Base-by-base conservation (phyloP, 2,888 invertebrate genomes). In the Blera fallax region DNA sequence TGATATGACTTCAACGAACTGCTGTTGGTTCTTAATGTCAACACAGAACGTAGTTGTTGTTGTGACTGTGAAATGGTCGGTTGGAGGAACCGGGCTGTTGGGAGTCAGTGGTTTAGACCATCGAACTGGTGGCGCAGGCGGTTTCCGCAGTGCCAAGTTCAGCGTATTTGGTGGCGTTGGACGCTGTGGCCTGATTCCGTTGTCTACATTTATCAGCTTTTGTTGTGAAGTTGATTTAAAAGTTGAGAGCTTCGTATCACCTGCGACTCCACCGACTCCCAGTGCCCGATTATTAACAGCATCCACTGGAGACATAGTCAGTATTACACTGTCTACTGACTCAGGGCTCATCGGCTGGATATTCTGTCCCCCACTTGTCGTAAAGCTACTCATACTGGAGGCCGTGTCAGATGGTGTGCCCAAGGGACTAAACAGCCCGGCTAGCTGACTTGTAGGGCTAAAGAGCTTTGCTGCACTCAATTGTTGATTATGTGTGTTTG, bases 21-120 rank as follows among this genome's bases (percentile, higher is more conserved):
- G 90, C 43, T 89, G 84, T 87, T 90, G 88, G 79, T 88, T 88
- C 45, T 89, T 89, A 27, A 89, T 90, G 76, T 92, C 91, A 88
- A 96, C 95, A 89, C 95, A 96, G 91, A 96, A 96, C 16, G 96
- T 96, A 58, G 97, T 96, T n/a, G 96, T 96, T n/a, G 96, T 96
- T 58, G 97, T 96, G 62, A 96, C 96, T 54, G 95, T 96, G 90
- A 96, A 96, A 91, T 96, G 96, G 90, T 94, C 96, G 90, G 93
- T 94, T 5, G 88, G 84, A 1, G 89, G 87, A 16, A 87, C 87
- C 67, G 92, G 92, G 85, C 92, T 92, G 87, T 94, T 93, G 27
- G 93, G 93, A 24, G 93, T 93, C 1, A 94, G 94, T 0, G 97
- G 96, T 91, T 97, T 97, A 0, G 96, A 95, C 96, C 97, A 97